Evolutionary conservation across 2,797 vertebrate genomes (phyloP).

Genomic region (Ceryle rudis): DNA sequence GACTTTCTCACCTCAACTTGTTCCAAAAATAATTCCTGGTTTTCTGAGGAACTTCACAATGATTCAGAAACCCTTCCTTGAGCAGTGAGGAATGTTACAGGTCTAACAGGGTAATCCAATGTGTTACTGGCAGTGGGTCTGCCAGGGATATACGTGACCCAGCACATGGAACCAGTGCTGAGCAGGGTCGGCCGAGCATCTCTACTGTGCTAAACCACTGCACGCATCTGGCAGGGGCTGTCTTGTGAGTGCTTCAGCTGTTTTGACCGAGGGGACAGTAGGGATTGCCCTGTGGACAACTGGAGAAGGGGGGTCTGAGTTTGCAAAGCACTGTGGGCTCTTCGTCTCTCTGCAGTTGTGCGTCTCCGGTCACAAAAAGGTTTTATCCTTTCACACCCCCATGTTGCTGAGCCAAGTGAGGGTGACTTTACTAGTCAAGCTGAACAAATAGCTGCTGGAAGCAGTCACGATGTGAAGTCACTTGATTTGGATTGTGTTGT

Average conservation of each 20-base stretch:
- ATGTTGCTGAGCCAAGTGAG: neutral
- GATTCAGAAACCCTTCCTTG: neutral
- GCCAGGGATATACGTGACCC: neutral
- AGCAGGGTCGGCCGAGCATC: neutral
- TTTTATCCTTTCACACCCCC: neutral
- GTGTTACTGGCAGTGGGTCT: neutral
- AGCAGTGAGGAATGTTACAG: neutral
- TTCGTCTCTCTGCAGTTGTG: fast-evolving
- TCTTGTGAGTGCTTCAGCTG: neutral
- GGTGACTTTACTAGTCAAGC: neutral
- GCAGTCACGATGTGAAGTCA: neutral
- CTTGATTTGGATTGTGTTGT: neutral
- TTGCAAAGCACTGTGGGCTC: neutral
- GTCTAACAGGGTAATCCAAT: neutral
- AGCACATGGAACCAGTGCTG: neutral
- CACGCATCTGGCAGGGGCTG: neutral
- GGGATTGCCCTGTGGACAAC: neutral
- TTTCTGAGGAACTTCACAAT: neutral
- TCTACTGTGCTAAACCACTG: neutral
- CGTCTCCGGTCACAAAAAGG: neutral
- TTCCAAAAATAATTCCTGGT: neutral
- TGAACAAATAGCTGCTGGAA: neutral
- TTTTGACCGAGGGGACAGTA: neutral
- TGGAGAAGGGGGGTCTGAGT: neutral
- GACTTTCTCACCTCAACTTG: neutral